Evolutionary conservation across 2,888 invertebrate genomes (phyloP), one percentile per base, ranked within the genome.

Genomic region (Drosophila merina): DNA sequence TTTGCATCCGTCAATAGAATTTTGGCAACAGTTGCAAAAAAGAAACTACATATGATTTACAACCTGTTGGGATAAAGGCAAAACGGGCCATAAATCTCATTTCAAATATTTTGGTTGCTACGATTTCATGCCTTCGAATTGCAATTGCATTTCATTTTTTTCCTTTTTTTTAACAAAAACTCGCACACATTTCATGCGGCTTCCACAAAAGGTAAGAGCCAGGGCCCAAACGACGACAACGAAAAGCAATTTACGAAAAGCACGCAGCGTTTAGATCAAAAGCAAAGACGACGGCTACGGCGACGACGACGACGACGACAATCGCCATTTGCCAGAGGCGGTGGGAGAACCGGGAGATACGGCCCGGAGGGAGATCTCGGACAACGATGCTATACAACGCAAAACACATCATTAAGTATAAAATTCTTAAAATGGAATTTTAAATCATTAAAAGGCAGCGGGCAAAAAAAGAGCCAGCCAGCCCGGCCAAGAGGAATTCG

Each of bases 361-460:
- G 8, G 20, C 42, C 25, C 0, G 44, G 42, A 49, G 55, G 38
- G 30, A 26, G 9, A 57, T 26, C 12, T 20, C 30, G 42, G 55
- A 25, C 69, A 77, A 58, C 64, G 80, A 87, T 85, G 83, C 75
- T 84, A 89, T 89, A 90, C 89, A 90, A 86, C 88, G 89, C 88
- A 90, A 91, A 91, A 92, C 91, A 92, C 91, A 91, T 92, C 91
- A 92, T 92, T 92, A 92, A 91, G 91, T 91, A 91, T 91, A 91
- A 91, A 92, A 92, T 92, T 91, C 91, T 92, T 91, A 91, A 92
- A 92, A 92, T 91, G 91, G 91, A 92, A 92, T 92, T 92, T 92
- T 91, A 91, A 92, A 92, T 84, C 84, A 85, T 85, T 85, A 85
- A 85, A 73, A 82, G 78, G 79, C 77, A 75, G 73, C 63, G 75